A percentile compares a stretch with the other conserved stretches of the same genome.
Evolutionary conservation across 2,797 vertebrate genomes (phyloP).

Genomic region (Cyprinella venusta): DNA sequence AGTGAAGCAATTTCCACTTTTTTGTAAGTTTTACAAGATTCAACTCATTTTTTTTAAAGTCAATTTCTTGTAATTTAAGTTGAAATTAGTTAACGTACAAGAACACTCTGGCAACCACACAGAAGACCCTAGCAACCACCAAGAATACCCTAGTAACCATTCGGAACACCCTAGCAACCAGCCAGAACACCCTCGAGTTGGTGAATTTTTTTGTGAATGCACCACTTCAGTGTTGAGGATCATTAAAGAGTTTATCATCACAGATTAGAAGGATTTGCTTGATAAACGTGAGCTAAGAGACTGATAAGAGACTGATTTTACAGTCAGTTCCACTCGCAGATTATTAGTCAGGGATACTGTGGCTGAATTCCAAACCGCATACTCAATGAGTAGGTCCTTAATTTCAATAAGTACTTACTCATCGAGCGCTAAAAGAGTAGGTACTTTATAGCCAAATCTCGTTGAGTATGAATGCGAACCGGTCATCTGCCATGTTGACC

Average conservation of each 20-base stretch:
- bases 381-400: too few species aligned
- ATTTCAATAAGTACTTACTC: too few species aligned
- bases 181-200: not conserved
- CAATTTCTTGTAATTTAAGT: too few species aligned
- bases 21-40: too few species aligned
- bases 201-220: not conserved
- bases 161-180: not conserved
- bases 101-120: not conserved
- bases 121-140: not conserved
- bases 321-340: not conserved
- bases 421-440: too few species aligned
- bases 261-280: not conserved
- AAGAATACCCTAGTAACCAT: not conserved
- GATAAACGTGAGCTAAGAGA: not conserved
- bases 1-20: too few species aligned
- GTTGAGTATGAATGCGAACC: too few species aligned
- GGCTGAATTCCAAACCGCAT: too few species aligned
- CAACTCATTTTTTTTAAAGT: too few species aligned
- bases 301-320: slow-evolving; percentile 3
- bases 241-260: not conserved
- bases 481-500: too few species aligned
- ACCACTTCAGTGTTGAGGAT: not conserved
- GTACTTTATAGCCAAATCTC: too few species aligned
- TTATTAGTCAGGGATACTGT: not conserved
- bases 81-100: too few species aligned